Percentiles rank a stretch among this genome's conserved stretches.
Conservation (phyloP, 1,140 invertebrate genomes). For the Bemisia tabaci region DNA sequence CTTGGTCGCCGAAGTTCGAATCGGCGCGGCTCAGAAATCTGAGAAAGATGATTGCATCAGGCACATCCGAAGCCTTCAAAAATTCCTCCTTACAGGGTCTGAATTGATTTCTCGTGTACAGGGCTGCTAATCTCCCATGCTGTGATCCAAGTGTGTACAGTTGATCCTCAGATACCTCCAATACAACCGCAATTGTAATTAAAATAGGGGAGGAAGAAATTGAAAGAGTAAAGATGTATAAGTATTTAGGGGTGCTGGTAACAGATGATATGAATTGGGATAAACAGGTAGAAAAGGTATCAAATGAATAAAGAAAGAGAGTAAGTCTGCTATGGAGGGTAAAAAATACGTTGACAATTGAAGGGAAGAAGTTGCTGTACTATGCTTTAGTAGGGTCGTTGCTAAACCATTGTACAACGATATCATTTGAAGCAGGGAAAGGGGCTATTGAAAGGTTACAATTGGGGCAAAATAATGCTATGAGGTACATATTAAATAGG, state of each 20-base stretch:
- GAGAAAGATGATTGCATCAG: neutral
- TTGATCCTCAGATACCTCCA: too few relatives aligned
- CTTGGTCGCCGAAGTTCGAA: neutral
- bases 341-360: too few relatives aligned
- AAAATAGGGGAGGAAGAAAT: too few relatives aligned
- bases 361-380: neutral
- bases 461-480: neutral
- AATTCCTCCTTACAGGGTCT: neutral
- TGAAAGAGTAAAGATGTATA: neutral
- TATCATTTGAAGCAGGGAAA: neutral
- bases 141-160: too few relatives aligned
- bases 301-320: neutral
- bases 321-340: neutral
- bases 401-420: neutral
- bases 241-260: neutral
- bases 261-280: neutral
- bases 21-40: neutral
- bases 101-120: neutral
- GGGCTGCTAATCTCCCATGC: too few relatives aligned
- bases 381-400: neutral
- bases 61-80: neutral
- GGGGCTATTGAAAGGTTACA: neutral
- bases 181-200: too few relatives aligned
- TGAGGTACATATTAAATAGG: neutral
- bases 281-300: neutral